These are phyloP conservation scores for Philhelius pedissequus DNA, from an alignment of 2,888 invertebrate species.

Conservation along the genomic window DNA sequence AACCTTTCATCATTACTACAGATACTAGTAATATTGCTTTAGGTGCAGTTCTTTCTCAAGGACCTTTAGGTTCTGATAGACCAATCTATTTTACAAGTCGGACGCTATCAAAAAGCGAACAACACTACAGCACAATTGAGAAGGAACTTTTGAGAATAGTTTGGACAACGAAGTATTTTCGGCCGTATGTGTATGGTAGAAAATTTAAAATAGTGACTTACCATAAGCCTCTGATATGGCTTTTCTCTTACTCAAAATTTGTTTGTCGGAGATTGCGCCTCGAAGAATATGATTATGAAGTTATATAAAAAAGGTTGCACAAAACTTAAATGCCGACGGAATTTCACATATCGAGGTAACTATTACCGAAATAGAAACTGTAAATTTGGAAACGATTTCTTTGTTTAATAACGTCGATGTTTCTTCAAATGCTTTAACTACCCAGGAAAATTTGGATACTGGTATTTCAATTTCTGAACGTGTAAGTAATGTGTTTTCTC, in stretches of 20 bases:
- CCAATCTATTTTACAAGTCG: no score
- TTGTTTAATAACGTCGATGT: slow-evolving; percentile 7
- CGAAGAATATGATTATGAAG: not conserved
- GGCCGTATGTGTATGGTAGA: no score
- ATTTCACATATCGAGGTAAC: slow-evolving; percentile 13
- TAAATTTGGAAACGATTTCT: not conserved
- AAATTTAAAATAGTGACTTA: not conserved
- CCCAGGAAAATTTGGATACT: not conserved
- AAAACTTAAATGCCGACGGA: slow-evolving; percentile 67
- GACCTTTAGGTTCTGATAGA: no score
- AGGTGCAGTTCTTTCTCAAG: no score
- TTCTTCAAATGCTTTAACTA: no score
- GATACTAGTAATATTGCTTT: no score
- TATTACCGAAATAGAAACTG: not conserved
- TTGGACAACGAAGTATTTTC: no score
- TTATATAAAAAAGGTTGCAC: slow-evolving; percentile 60
- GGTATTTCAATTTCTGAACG: slow-evolving; percentile 32
- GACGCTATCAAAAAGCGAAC: no score
- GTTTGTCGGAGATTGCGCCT: not conserved
- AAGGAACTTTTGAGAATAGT: no score
- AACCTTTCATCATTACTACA: no score
- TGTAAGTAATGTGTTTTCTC: slow-evolving; percentile 1
- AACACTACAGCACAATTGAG: no score
- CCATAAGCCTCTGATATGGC: no score
- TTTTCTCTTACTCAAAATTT: slow-evolving; percentile 12